Evolutionary conservation across 2,797 vertebrate genomes (phyloP).

Genomic region (Pseudochirops corinnae): DNA sequence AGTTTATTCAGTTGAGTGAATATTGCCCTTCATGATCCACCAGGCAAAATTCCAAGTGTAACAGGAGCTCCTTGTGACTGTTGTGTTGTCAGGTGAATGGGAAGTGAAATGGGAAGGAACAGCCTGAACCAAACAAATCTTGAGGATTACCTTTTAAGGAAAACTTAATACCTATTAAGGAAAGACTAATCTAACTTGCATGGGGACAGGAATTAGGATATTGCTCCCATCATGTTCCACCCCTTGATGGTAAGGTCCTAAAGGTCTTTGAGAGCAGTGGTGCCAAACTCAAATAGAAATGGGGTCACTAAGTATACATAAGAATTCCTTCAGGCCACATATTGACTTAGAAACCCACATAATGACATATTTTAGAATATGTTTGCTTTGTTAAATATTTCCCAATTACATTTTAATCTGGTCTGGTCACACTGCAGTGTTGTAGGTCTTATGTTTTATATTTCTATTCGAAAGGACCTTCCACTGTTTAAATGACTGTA

Average conservation of each 20-base stretch:
- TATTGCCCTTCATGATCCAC: not conserved
- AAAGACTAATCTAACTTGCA: not conserved
- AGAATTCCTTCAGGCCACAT: not conserved
- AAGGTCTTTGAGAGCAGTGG: not conserved
- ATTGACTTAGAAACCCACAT: not conserved
- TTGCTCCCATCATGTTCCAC: not conserved
- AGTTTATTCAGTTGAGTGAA: not conserved
- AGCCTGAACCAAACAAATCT: not conserved
- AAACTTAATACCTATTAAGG: not conserved
- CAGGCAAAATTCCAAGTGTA: not conserved
- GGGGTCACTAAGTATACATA: not conserved
- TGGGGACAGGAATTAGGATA: not conserved
- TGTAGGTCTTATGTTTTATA: not conserved
- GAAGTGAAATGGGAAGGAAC: not conserved
- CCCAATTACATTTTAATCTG: not conserved
- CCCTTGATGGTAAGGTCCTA: not conserved
- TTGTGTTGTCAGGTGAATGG: not conserved
- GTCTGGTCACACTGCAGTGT: not conserved
- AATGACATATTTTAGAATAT: no score
- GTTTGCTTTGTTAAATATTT: not conserved
- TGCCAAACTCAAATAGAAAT: not conserved
- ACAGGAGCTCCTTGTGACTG: not conserved
- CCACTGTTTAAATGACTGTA: not conserved
- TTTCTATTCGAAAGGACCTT: no score
- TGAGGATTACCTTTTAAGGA: not conserved